phyloP scores from a whole-genome alignment of 2,113 vertebrate species.

The Tenrec ecaudatus region DNA sequence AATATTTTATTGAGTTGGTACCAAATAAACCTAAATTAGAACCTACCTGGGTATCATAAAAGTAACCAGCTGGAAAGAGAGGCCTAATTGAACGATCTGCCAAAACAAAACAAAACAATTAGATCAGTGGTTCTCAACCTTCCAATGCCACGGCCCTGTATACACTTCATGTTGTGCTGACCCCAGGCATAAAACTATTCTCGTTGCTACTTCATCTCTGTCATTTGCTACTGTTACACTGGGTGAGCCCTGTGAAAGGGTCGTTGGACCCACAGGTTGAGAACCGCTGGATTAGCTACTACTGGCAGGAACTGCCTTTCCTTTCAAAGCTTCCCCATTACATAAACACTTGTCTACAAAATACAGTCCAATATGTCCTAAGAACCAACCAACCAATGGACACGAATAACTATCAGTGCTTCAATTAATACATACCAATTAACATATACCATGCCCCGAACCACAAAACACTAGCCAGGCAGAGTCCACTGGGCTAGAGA shows the following conservation, averaged over 20 bases:
- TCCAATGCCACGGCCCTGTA: too few species aligned
- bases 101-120: slow-evolving; percentile 37
- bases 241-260: too few species aligned
- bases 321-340: slow-evolving; percentile 19
- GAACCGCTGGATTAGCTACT: not conserved
- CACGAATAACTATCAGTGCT: slow-evolving; percentile 9
- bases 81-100: slow-evolving; percentile 96
- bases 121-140: too few species aligned
- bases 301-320: slow-evolving; percentile 5
- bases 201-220: too few species aligned
- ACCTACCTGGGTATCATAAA: slow-evolving; percentile 97
- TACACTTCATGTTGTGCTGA: too few species aligned
- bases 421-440: slow-evolving; percentile 46
- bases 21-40: not conserved
- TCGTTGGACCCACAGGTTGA: too few species aligned
- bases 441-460: slow-evolving; percentile 38
- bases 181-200: too few species aligned
- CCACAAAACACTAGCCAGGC: not conserved
- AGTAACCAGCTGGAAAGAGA: slow-evolving; percentile 96
- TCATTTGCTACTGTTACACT: too few species aligned
- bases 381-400: not conserved
- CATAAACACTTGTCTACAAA: slow-evolving; percentile 51
- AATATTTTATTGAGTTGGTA: slow-evolving; percentile 15
- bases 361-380: too few species aligned
- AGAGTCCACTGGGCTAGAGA: not conserved